Evolutionary conservation across 2,888 invertebrate species (phyloP), one percentile per base, ranked within the genome.

Genomic region (Eilema depressum): DNA sequence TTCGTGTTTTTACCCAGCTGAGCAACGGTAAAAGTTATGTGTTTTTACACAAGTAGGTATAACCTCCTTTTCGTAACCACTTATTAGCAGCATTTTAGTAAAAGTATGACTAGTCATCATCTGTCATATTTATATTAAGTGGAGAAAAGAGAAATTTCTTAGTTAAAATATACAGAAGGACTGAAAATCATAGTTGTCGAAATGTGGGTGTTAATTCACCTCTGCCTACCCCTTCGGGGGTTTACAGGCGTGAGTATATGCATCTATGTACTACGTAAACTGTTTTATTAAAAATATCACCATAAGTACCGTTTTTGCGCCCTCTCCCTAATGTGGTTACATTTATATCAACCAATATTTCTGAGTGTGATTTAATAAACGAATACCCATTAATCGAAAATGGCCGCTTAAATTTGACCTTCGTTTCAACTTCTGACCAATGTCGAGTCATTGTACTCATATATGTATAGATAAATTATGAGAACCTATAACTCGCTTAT

Each of bases 401-500:
- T 59, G 28, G 28, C 26, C 25, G 59, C 20, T 59, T 25, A 26
- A 25, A 57, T 25, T 25, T 59, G 59, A 59, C 59, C 59, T 59
- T 59, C 59, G 25, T 26, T 47, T 7, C 59, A 26, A 59, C 59
- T 59, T 12, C 26, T 59, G 26, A 59, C 59, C 59, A 59, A 59
- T 59, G 14, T 17, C 23, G 59, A 59, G 59, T 59, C 26, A 59
- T 59, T 59, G 26, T 59, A 59, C 59, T 59, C 59, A 47, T 47
- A 47, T 30, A 33, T 25, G 14, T 63, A 47, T 26, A 37, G 57
- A 28, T 25, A 53, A 14, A 14, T 33, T 33, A 57, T 25, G 10
- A 10, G 17, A 28, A 59, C 20, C 59, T 26, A 59, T 14, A 59
- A 26, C 59, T 17, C 12, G 25, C 59, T 59, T 59, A 14, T 28